Evolutionary conservation across 2,113 vertebrate genomes (phyloP), one percentile per base, ranked within the genome.

Genomic region (Haliaeetus leucogaster): DNA sequence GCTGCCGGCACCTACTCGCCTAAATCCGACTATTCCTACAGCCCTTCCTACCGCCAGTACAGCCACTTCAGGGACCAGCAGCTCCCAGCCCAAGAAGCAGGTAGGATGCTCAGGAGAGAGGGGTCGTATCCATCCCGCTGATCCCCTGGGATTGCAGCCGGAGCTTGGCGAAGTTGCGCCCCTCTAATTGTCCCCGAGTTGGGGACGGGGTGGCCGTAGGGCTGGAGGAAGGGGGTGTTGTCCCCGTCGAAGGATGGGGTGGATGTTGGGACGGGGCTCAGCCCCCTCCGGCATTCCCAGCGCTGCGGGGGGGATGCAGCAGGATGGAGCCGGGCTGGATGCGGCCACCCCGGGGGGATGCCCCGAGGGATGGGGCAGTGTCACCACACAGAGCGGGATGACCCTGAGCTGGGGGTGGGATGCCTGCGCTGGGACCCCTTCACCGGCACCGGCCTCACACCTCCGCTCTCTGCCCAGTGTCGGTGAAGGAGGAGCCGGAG

Each of bases 401-500:
- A 18, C 82, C 14, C n/a, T 18, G 45, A 25, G 8, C 16, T 16
- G 36, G 32, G 52, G 6, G 13, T 2, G 7, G 23, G 27, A 2
- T 7, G 40, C 7, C 52, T 2, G 30, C 1, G 1, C 20, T 2
- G 61, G 48, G 68, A 73, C 3, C 73, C 43, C 68, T 40, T 36
- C 8, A 1, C 43, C 15, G 0, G 55, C 53, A 0, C 48, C 34
- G 10, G 4, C 55, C 62, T 43, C 84, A 92, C 47, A 13, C 13
- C 22, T 29, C 29, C 50, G 32, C 62, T 59, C 94, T 73, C 55
- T 80, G 95, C 70, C 13, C 96, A 98, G 98, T 98, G 97, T 82
- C 98, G 91, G 99, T 99, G 86, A 99, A 99, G 98, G 99, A 99
- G 89, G 99, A 99, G 93, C 99, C 99, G 53, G 99, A 99, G 97